Percentiles rank a stretch among this genome's conserved stretches.
phyloP scores from a whole-genome alignment of 2,113 vertebrate genomes.

The Cinclus mexicanus region DNA sequence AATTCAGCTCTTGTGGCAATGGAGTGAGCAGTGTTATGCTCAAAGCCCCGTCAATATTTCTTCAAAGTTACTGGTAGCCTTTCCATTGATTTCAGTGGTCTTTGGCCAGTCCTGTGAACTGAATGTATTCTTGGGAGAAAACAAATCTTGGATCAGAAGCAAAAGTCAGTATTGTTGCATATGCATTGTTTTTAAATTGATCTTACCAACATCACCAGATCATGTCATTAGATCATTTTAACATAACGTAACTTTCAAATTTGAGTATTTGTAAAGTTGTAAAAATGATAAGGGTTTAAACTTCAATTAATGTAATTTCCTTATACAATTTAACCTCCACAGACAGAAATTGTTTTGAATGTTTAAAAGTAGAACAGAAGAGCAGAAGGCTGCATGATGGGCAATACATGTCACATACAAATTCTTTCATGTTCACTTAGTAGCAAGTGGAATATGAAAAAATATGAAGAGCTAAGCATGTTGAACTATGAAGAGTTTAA shows the following conservation, averaged over 20 bases:
- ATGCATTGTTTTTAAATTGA: neutral
- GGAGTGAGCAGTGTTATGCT: neutral
- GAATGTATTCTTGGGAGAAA: neutral
- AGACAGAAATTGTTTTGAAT: neutral
- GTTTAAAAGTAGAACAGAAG: neutral
- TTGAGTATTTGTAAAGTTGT: neutral
- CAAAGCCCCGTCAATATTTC: neutral
- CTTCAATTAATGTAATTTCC: neutral
- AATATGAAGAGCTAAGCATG: neutral
- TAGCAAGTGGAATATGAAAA: neutral
- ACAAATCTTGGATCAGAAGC: neutral
- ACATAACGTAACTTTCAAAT: slow-evolving; percentile 11
- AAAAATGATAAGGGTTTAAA: neutral
- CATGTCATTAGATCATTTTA: neutral
- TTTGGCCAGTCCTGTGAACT: neutral
- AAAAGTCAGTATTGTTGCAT: neutral
- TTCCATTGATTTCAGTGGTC: slow-evolving; percentile 69
- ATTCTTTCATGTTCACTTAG: neutral
- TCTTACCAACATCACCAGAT: neutral
- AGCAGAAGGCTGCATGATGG: neutral
- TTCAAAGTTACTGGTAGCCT: neutral
- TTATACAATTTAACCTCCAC: neutral
- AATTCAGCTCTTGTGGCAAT: slow-evolving; percentile 1
- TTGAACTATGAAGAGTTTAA: neutral
- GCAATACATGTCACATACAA: neutral